Conservation (phyloP, 2,888 invertebrate species). For the Eupithecia abbreviata region DNA sequence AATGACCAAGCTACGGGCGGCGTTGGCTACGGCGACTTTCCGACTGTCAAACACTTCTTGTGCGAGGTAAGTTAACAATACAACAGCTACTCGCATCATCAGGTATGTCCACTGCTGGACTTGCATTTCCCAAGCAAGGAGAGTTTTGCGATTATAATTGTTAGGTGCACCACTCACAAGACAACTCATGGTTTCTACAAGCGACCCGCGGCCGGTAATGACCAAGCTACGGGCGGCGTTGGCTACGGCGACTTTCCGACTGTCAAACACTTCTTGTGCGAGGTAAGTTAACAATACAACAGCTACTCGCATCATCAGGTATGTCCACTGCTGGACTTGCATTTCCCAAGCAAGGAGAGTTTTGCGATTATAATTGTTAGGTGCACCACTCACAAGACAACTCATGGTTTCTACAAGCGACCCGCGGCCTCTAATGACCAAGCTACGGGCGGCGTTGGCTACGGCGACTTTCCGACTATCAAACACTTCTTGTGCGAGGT, state of each 20-base stretch:
- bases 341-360: no score
- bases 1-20: conserved; percentile 61
- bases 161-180: conserved; percentile 81
- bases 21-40: conserved; percentile 76
- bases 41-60: conserved; percentile 80
- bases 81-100: no score
- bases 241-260: conserved; percentile 80
- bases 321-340: no score
- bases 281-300: conserved; percentile 54
- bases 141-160: no score
- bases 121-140: no score
- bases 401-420: conserved; percentile 80
- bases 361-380: no score
- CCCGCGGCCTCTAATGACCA: conserved; percentile 52
- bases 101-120: no score
- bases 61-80: conserved; percentile 66
- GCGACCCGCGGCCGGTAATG: conserved; percentile 56
- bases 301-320: no score
- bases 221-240: conserved; percentile 63
- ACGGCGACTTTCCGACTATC: conserved; percentile 79
- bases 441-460: conserved; percentile 67
- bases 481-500: conserved; percentile 82
- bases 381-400: conserved; percentile 81
- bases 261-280: conserved; percentile 80
- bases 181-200: conserved; percentile 81